Base-by-base conservation (phyloP, 2,797 vertebrate species). In the Lithobates pipiens region DNA sequence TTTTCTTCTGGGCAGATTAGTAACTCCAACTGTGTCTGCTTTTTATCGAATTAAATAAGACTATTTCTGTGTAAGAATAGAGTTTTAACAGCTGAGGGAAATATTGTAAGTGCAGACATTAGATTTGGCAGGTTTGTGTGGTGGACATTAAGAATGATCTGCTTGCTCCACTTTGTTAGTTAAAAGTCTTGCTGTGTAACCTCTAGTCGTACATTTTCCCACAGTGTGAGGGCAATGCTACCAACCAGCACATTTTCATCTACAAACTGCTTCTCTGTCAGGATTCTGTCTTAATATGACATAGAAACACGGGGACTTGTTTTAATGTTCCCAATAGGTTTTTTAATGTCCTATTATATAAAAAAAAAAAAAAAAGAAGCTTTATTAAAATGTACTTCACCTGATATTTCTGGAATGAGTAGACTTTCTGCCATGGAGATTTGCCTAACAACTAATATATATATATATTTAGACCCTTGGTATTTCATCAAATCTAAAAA, bases 21-120 rank as follows among this genome's bases (percentile, higher is more conserved):
- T 36, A 69, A 69, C 77, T 80, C 83, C 39, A 27, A 72, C 76
- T 80, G 77, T 80, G 84, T 50, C 6, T 29, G 29, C 80, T 76
- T 72, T 75, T 85, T 79, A 76, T 76, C 84, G 63, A 85, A 85
- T 85, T 81, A 85, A 80, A 85, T 69, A 80, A 80, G 77, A 71
- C 80, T 80, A 76, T 85, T 85, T 85, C 63, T 76, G 29, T 76
- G 61, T 50, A 70, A 76, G 72, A 70, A 69, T 36, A n/a, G 32
- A 16, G 34, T 29, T 76, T 76, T 76, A 85, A 72, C 68, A 63
- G 44, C 32, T 86, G 27, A 79, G 39, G 32, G 42, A 71, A 36
- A 63, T 73, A 32, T 78, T 32, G 18, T 74, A 73, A 77, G 27
- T 44, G 44, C 39, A 73, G 79, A 86, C 57, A 75, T 72, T 25